Conservation (phyloP, 2,113 vertebrate species). For the Xenopus borealis region DNA sequence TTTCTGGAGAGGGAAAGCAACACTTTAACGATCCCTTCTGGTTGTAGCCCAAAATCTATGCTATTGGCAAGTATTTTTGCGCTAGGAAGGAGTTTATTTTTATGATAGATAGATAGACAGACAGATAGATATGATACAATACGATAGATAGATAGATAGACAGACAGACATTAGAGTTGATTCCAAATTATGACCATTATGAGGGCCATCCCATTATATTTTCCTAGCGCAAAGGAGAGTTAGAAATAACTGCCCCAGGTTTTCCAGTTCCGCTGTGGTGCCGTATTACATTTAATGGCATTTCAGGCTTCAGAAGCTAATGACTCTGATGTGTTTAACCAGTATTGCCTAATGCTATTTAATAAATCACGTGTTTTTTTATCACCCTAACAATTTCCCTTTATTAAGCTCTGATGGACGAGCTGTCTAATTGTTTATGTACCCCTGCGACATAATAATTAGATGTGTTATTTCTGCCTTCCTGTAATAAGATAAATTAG, state of each 20-base stretch:
- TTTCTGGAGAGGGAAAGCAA: too few species aligned
- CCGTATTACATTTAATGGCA: constrained; percentile 5
- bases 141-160: too few species aligned
- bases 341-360: constrained; percentile 7
- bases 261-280: not conserved
- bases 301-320: constrained; percentile 2
- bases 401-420: not conserved
- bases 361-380: constrained; percentile 1
- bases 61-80: too few species aligned
- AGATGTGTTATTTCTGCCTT: not conserved
- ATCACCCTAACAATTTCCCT: constrained; percentile 5
- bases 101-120: too few species aligned
- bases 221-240: not conserved
- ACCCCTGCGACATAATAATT: not conserved
- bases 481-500: not conserved
- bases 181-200: too few species aligned
- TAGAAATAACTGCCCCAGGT: not conserved
- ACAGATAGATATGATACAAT: too few species aligned
- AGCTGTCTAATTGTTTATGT: constrained; percentile 9
- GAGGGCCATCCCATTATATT: too few species aligned
- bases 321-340: constrained; percentile 13
- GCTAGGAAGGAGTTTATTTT: too few species aligned
- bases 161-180: too few species aligned
- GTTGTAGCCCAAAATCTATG: too few species aligned
- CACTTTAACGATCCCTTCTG: too few species aligned